These are phyloP conservation scores for Ctenomys sociabilis DNA, from an alignment of 2,113 vertebrate species.

Conservation along the genomic window DNA sequence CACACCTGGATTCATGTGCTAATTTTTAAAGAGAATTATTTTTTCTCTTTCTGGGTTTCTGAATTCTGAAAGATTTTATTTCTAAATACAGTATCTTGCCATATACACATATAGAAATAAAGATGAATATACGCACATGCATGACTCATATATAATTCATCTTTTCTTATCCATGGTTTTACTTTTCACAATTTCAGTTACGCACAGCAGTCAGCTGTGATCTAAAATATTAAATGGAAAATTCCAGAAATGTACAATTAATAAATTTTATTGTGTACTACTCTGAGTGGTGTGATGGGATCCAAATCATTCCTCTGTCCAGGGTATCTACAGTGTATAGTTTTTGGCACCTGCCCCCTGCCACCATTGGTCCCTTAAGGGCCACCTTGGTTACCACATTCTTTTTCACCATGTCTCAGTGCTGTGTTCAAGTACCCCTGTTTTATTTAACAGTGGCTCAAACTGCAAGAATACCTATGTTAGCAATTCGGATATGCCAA, in stretches of 20 bases:
- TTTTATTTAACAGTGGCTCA: neutral
- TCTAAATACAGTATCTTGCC: neutral
- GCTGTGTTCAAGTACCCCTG: neutral
- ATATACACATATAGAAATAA: neutral
- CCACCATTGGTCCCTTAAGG: neutral
- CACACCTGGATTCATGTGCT: neutral
- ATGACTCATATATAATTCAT: neutral
- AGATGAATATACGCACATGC: neutral
- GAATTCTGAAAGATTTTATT: conserved; percentile 32
- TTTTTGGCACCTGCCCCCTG: neutral
- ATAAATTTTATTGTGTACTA: neutral
- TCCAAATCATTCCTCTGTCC: neutral
- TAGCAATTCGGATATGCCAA: neutral
- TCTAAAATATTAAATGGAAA: neutral
- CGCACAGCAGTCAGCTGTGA: neutral
- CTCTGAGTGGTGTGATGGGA: neutral
- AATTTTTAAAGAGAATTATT: neutral
- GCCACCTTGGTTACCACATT: neutral
- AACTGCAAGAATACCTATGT: no score
- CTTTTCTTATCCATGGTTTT: neutral
- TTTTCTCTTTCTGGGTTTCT: neutral
- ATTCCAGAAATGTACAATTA: neutral
- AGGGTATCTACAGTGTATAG: neutral
- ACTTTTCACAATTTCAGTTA: neutral
- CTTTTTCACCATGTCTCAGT: neutral